phyloP scores from a whole-genome alignment of 2,888 invertebrate genomes.

The Branchellion lobata region DNA sequence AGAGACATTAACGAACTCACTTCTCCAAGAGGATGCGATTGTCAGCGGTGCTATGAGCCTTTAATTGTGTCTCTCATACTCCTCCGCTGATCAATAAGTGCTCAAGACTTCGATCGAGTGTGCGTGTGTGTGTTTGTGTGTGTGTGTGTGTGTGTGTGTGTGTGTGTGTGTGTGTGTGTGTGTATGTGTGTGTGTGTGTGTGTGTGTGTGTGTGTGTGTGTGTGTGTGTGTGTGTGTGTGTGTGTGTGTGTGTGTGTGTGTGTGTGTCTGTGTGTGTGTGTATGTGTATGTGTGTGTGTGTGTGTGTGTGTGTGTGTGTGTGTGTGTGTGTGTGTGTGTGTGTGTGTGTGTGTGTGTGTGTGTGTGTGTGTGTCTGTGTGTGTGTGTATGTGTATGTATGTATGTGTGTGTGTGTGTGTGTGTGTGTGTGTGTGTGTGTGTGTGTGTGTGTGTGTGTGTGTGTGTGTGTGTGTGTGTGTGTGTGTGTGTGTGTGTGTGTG shows the following conservation, averaged over 20 bases:
- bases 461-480: too few species aligned
- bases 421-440: too few species aligned
- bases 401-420: too few species aligned
- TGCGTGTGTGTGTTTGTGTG: neutral
- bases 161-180: slow-evolving; percentile 18
- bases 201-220: slow-evolving; percentile 45
- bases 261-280: slow-evolving; percentile 46
- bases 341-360: slow-evolving; percentile 43
- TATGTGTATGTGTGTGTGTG: slow-evolving; percentile 42
- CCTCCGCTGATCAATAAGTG: too few species aligned
- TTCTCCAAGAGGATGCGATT: too few species aligned
- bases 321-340: slow-evolving; percentile 45
- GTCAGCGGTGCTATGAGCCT: too few species aligned
- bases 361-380: neutral
- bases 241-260: slow-evolving; percentile 46
- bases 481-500: too few species aligned
- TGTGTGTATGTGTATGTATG: neutral
- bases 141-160: neutral
- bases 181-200: slow-evolving; percentile 35
- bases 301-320: slow-evolving; percentile 41
- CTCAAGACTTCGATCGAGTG: too few species aligned
- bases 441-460: too few species aligned
- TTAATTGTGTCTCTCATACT: too few species aligned
- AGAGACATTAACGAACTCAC: too few species aligned
- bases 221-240: slow-evolving; percentile 45